phyloP scores from a whole-genome alignment of 2,888 invertebrate species.

The Stenotaenia linearis region DNA sequence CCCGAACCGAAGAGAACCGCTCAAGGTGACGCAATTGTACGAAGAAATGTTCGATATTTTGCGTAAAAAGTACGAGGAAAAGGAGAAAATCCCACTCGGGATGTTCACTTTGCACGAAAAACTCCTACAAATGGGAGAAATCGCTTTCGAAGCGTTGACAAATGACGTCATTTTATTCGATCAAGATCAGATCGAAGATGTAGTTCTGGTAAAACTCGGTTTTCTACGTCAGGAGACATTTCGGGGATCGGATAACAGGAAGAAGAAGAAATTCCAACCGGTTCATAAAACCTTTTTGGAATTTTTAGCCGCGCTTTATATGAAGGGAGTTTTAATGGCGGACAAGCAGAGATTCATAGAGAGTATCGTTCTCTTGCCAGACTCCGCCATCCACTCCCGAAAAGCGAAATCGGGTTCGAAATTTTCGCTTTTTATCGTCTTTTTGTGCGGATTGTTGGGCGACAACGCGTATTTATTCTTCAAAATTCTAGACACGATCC shows the following conservation, averaged over 20 bases:
- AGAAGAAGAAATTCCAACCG: background rate
- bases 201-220: background rate
- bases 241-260: background rate
- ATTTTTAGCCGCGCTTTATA: background rate
- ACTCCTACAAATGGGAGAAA: background rate
- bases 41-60: background rate
- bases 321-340: background rate
- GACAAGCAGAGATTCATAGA: background rate
- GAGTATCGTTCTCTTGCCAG: background rate
- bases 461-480: background rate
- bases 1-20: background rate
- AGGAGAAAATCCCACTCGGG: background rate
- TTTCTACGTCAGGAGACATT: background rate
- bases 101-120: background rate
- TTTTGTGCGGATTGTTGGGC: background rate
- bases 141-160: background rate
- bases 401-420: background rate
- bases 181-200: background rate
- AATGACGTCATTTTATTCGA: background rate
- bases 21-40: background rate
- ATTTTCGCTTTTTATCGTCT: background rate
- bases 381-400: background rate
- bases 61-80: background rate
- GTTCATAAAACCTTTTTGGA: background rate
- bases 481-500: background rate